Evolutionary conservation across 2,797 vertebrate species (phyloP).

Genomic region (Anolis apletophallus): DNA sequence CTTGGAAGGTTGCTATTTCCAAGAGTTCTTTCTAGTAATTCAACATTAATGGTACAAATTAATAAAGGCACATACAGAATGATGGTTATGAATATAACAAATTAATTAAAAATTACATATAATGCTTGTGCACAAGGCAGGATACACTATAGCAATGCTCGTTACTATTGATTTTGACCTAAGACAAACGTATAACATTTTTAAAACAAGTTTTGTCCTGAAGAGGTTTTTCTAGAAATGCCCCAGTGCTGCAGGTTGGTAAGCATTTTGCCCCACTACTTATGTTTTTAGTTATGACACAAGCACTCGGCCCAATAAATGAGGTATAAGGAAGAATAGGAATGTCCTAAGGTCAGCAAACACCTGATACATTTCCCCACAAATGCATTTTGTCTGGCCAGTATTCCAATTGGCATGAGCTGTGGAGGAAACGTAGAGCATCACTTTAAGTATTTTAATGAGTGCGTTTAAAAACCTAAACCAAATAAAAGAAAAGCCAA

Average conservation of each 20-base stretch:
- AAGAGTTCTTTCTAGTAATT: too few relatives aligned
- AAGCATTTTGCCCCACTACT: not conserved
- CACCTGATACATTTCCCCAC: not conserved
- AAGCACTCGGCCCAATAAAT: not conserved
- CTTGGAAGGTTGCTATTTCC: too few relatives aligned
- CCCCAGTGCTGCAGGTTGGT: not conserved
- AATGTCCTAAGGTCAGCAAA: not conserved
- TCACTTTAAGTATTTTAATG: constrained; percentile 14
- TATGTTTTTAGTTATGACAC: not conserved
- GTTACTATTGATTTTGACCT: too few relatives aligned
- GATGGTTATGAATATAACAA: not conserved
- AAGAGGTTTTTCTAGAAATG: not conserved
- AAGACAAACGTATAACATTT: too few relatives aligned
- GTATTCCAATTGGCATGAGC: not conserved
- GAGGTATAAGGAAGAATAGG: not conserved
- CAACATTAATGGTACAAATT: not conserved
- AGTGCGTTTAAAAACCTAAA: not conserved
- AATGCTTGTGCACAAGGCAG: not conserved
- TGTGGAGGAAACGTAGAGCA: not conserved
- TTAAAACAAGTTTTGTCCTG: too few relatives aligned
- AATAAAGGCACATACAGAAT: not conserved
- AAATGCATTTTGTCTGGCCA: not conserved
- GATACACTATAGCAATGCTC: not conserved
- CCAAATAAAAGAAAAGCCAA: constrained; percentile 1
- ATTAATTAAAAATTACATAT: too few relatives aligned